Evolutionary conservation across 2,113 vertebrate species (phyloP).

Genomic region (Poeciliopsis retropinna): DNA sequence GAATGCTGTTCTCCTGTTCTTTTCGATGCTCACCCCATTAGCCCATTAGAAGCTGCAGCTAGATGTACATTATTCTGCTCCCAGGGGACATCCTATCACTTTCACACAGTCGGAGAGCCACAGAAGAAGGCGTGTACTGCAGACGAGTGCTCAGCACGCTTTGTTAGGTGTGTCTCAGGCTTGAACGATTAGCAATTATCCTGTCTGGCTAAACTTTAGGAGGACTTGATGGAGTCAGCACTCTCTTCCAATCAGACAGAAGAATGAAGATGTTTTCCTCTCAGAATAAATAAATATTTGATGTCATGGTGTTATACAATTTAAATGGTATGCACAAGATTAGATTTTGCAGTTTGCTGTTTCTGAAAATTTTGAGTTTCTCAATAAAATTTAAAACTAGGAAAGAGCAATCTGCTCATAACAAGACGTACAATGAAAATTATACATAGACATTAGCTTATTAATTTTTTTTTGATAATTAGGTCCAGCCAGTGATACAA

Average conservation of each 20-base stretch:
- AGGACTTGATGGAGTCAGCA: constrained; percentile 61
- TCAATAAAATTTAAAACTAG: background rate
- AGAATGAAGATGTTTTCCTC: constrained; percentile 19
- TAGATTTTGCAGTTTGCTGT: background rate
- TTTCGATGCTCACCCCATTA: constrained; percentile 62
- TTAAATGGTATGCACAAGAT: background rate
- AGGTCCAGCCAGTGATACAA: too few species aligned
- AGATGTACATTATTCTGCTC: constrained; percentile 67
- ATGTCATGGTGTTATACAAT: constrained; percentile 6
- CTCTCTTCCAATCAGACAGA: constrained; percentile 45
- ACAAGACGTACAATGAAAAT: background rate
- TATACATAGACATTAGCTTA: too few species aligned
- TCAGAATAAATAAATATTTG: constrained; percentile 23
- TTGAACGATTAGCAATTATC: constrained; percentile 70
- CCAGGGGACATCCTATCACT: constrained; percentile 62
- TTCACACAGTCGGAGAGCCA: constrained; percentile 56
- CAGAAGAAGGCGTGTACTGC: constrained; percentile 47
- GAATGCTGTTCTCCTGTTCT: constrained; percentile 37
- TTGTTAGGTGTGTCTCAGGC: constrained; percentile 72
- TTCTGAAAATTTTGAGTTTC: background rate
- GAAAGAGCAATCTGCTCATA: background rate
- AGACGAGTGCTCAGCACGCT: constrained; percentile 38
- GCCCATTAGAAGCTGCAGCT: constrained; percentile 63
- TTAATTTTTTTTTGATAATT: too few species aligned
- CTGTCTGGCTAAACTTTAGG: constrained; percentile 60